A percentile compares a stretch with the other conserved stretches of the same genome.
Conservation (phyloP, 1,140 invertebrate genomes). For the Lucilia cuprina region DNA sequence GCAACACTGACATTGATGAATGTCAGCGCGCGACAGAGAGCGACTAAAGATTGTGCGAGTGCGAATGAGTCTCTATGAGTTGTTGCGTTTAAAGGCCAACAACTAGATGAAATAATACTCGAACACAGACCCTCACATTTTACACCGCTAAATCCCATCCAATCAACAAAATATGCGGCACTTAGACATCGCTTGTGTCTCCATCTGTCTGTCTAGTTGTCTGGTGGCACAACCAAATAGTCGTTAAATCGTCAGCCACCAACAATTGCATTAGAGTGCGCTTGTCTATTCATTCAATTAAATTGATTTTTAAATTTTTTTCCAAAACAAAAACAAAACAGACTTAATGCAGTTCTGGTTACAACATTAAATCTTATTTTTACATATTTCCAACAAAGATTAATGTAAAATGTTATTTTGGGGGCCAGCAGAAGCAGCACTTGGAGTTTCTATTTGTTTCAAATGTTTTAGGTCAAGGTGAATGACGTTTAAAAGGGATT, state of each 20-base stretch:
- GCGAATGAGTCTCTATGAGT: not conserved
- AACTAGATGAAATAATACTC: not conserved
- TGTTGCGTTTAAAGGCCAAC: not conserved
- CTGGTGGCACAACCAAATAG: not conserved
- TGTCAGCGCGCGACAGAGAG: conserved; percentile 26
- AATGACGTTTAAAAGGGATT: not conserved
- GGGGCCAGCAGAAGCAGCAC: too few species aligned
- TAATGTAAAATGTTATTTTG: not conserved
- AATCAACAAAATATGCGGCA: not conserved
- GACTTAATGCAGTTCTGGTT: not conserved
- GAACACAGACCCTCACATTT: not conserved
- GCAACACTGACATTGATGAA: conserved; percentile 46
- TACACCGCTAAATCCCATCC: too few species aligned
- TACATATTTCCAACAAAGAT: not conserved
- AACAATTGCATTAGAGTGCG: not conserved
- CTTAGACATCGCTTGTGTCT: not conserved
- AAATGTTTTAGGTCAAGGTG: conserved; percentile 2
- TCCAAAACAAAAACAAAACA: not conserved
- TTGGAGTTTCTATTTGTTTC: not conserved
- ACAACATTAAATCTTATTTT: not conserved
- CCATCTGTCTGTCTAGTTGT: not conserved
- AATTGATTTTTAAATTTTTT: not conserved
- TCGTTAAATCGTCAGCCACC: not conserved
- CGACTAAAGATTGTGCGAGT: conserved; percentile 20
- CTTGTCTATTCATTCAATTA: not conserved